These are phyloP conservation scores for Urocynchramus pylzowi DNA, from an alignment of 2,113 vertebrate genomes.

Conservation along the genomic window DNA sequence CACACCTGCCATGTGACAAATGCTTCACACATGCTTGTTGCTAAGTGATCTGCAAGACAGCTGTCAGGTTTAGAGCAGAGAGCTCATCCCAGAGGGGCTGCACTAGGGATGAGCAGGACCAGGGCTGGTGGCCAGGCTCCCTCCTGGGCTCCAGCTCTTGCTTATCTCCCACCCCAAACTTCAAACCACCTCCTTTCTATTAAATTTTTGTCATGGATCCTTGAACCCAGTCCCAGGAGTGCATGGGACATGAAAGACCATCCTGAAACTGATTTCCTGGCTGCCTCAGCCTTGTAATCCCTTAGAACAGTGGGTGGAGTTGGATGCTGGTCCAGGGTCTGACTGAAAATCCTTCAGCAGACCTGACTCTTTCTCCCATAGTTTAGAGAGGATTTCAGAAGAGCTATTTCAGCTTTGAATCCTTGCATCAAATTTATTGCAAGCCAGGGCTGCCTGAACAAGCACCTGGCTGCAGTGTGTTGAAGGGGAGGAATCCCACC, in stretches of 20 bases:
- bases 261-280: neutral
- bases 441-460: neutral
- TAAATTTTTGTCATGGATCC: neutral
- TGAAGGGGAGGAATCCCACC: neutral
- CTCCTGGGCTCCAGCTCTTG: neutral
- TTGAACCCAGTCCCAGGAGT: neutral
- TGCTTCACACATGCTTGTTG: neutral
- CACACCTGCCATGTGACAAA: rapidly evolving
- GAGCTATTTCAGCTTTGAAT: neutral
- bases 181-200: neutral
- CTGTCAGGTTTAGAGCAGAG: neutral
- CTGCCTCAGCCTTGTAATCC: neutral
- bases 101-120: neutral
- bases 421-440: neutral
- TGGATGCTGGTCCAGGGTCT: neutral
- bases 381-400: neutral
- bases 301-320: neutral
- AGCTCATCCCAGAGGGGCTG: neutral
- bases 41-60: neutral
- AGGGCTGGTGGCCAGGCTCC: neutral
- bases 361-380: neutral
- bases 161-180: neutral
- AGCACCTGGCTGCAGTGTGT: neutral
- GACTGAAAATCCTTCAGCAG: neutral
- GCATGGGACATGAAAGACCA: neutral